Conservation (phyloP, 2,113 vertebrate species). For the Solenodon paradoxus region DNA sequence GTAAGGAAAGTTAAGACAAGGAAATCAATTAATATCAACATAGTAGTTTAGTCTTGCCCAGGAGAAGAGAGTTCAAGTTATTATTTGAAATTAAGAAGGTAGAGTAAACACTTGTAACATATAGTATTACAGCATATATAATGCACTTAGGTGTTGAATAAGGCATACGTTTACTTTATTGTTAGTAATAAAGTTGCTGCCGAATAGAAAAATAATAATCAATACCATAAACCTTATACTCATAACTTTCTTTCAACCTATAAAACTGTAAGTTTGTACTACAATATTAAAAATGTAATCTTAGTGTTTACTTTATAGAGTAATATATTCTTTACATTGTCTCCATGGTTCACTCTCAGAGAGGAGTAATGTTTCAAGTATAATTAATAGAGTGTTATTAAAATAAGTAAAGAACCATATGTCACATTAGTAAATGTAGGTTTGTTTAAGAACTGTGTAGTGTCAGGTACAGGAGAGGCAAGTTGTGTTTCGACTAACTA, state of each 20-base stretch:
- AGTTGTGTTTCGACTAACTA: neutral
- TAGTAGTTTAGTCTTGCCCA: neutral
- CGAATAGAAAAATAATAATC: constrained; percentile 28
- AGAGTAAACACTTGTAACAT: neutral
- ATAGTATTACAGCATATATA: neutral
- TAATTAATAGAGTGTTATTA: constrained; percentile 5
- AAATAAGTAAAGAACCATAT: neutral
- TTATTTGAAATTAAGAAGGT: neutral
- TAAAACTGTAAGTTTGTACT: neutral
- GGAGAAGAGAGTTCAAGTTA: neutral
- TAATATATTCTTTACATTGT: neutral
- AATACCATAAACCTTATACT: neutral
- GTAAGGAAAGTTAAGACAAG: neutral
- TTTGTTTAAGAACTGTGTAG: neutral
- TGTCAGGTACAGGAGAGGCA: neutral
- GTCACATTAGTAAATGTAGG: neutral
- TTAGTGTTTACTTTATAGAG: neutral
- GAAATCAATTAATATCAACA: neutral
- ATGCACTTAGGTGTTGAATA: neutral
- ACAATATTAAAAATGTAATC: constrained; percentile 25
- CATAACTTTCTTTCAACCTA: neutral
- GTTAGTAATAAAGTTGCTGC: neutral
- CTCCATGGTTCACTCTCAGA: neutral
- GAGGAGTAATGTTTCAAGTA: neutral
- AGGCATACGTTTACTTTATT: neutral